These are phyloP conservation scores for Frankliniella intonsa DNA, from an alignment of 2,888 invertebrate genomes.

Conservation along the genomic window DNA sequence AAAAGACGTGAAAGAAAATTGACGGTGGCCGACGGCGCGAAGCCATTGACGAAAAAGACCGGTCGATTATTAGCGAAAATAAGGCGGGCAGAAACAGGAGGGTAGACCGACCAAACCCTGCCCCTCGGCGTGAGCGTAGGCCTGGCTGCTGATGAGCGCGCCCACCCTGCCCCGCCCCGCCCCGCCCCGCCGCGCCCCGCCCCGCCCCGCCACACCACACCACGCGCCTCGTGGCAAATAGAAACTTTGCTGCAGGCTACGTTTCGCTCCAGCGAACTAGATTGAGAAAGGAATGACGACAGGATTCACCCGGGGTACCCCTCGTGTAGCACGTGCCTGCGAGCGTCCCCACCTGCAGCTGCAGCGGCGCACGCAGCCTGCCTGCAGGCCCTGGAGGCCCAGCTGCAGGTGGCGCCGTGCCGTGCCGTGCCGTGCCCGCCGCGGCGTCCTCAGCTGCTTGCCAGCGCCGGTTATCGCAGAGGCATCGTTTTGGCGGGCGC, in stretches of 20 bases:
- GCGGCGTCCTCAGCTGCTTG: no score
- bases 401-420: background rate
- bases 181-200: background rate
- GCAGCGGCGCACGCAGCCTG: background rate
- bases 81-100: no score
- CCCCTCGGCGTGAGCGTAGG: no score
- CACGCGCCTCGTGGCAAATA: background rate
- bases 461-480: no score
- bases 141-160: background rate
- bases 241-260: background rate
- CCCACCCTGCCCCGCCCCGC: background rate
- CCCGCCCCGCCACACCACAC: background rate
- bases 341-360: background rate
- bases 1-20: no score
- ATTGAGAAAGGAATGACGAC: constrained; percentile 9
- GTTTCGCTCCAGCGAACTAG: constrained; percentile 2
- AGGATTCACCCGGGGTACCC: background rate
- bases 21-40: no score
- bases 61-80: no score
- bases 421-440: no score
- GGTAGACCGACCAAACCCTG: no score
- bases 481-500: no score
- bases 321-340: background rate
- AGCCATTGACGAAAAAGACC: no score
- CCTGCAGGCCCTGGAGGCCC: background rate